Percentiles rank a stretch among this genome's conserved stretches.
Conservation (phyloP, 2,888 invertebrate species). For the Laspeyria flexula region DNA sequence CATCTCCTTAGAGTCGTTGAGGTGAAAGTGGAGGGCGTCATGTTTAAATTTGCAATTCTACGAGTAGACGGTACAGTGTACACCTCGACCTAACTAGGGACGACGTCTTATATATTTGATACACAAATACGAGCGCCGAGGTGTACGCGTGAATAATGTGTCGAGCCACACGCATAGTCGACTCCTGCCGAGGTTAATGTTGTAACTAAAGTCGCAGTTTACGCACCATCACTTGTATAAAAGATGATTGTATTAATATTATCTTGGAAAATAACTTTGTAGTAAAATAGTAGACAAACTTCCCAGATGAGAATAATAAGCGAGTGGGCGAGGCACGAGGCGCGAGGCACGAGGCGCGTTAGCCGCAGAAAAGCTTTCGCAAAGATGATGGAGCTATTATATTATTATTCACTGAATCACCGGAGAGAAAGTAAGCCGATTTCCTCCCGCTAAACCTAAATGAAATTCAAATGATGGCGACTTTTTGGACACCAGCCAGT, state of each 20-base stretch:
- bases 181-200: no score
- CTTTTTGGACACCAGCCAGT: constrained; percentile 11
- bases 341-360: constrained; percentile 7
- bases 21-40: constrained; percentile 35
- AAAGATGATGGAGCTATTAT: constrained; percentile 23
- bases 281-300: not conserved
- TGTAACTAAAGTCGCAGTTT: no score
- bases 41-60: constrained; percentile 76
- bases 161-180: not conserved
- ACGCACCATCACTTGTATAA: no score
- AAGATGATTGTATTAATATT: no score
- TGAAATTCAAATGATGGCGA: constrained; percentile 19
- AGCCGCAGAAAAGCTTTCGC: constrained; percentile 18
- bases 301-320: constrained; percentile 9
- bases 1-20: constrained; percentile 17
- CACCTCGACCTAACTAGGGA: constrained; percentile 52
- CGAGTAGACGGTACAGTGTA: no score
- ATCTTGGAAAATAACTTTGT: not conserved
- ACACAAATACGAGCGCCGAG: constrained; percentile 55
- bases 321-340: constrained; percentile 2
- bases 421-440: constrained; percentile 32
- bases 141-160: constrained; percentile 11
- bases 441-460: constrained; percentile 24
- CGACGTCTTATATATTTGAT: constrained; percentile 53
- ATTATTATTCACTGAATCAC: constrained; percentile 30